These are phyloP conservation scores for Globicephala melas DNA, from an alignment of 2,113 vertebrate species.

Conservation along the genomic window DNA sequence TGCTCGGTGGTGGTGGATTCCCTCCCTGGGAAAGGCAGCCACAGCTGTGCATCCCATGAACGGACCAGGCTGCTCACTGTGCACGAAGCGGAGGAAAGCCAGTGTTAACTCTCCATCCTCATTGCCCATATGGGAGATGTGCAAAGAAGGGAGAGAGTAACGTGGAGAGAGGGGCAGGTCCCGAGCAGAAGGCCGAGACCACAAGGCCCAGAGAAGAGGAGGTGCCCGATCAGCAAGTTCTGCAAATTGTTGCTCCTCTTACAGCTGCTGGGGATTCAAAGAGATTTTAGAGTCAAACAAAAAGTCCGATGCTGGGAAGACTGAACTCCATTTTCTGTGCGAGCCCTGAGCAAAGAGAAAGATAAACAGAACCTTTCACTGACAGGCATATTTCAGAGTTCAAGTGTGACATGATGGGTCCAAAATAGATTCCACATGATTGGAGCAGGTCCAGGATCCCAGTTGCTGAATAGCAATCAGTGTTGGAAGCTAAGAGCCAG, in stretches of 20 bases:
- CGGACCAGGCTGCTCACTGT: not conserved
- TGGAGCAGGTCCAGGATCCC: slow-evolving; percentile 73
- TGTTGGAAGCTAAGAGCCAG: slow-evolving; percentile 65
- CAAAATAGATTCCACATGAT: slow-evolving; percentile 81
- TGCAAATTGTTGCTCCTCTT: not conserved
- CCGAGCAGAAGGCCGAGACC: not conserved
- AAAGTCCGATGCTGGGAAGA: not conserved
- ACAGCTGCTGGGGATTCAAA: not conserved
- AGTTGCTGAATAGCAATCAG: slow-evolving; percentile 76
- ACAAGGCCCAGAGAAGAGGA: not conserved
- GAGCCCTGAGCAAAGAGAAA: slow-evolving; percentile 61
- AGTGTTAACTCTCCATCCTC: not conserved
- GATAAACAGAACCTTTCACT: slow-evolving; percentile 78
- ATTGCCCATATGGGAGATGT: not conserved
- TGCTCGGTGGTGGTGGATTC: not conserved
- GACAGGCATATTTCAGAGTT: slow-evolving; percentile 77
- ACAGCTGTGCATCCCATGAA: not conserved
- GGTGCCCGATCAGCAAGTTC: not conserved
- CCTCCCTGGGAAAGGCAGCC: not conserved
- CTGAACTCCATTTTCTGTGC: slow-evolving; percentile 67
- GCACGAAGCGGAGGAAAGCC: not conserved
- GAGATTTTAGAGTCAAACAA: not conserved
- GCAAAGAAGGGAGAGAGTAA: not conserved
- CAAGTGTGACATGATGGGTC: slow-evolving; percentile 77
- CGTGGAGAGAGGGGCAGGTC: not conserved